Percentiles rank a stretch among this genome's conserved stretches.
phyloP scores from a whole-genome alignment of 1,140 invertebrate genomes.

The Drosophila saltans region DNA sequence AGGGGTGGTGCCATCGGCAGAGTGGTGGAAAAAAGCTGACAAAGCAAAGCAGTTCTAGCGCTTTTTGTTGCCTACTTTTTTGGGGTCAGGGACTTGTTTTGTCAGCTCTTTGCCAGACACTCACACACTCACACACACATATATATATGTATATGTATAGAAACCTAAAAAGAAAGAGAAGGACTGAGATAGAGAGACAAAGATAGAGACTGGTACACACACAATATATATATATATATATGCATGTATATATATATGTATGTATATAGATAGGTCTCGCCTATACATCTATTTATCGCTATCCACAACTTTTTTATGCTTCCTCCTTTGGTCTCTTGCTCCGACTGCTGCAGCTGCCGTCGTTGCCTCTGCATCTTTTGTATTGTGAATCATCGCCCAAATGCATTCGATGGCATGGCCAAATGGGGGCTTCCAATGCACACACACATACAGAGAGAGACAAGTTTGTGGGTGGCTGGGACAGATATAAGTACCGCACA shows the following conservation, averaged over 20 bases:
- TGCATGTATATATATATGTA: constrained; percentile 7
- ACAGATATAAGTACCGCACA: constrained; percentile 49
- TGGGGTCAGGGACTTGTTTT: constrained; percentile 80
- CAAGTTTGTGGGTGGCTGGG: constrained; percentile 6
- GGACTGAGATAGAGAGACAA: neutral
- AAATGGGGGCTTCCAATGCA: constrained; percentile 60
- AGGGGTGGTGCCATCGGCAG: neutral
- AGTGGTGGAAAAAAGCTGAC: constrained; percentile 52
- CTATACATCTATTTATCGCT: constrained; percentile 73
- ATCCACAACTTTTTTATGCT: constrained; percentile 49
- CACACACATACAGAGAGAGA: constrained; percentile 30
- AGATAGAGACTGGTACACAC: neutral
- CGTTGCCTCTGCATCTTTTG: constrained; percentile 62
- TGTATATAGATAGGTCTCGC: constrained; percentile 47
- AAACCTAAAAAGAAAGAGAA: neutral
- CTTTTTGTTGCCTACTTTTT: constrained; percentile 75
- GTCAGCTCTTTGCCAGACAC: constrained; percentile 63
- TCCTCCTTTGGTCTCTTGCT: constrained; percentile 1
- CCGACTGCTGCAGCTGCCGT: neutral
- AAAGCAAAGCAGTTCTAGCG: constrained; percentile 58
- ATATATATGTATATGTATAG: neutral
- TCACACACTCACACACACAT: constrained; percentile 10
- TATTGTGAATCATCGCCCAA: constrained; percentile 73
- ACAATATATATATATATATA: constrained; percentile 9
- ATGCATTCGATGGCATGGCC: constrained; percentile 61